A percentile compares a stretch with the other conserved stretches of the same genome.
These are phyloP conservation scores for Orthosia gothica DNA, from an alignment of 2,888 invertebrate genomes.

Conservation along the genomic window DNA sequence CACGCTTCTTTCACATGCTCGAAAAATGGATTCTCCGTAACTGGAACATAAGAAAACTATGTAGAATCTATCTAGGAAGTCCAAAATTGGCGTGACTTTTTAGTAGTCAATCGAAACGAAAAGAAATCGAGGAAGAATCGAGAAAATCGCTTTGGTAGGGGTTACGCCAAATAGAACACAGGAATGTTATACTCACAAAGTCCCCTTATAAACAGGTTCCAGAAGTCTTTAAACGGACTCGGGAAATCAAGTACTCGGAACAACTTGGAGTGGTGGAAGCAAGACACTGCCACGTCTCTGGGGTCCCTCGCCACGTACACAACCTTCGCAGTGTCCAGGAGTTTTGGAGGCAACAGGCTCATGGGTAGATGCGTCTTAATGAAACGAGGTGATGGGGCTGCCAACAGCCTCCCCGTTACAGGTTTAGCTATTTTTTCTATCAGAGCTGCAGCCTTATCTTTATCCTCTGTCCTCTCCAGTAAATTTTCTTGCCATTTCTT, in stretches of 20 bases:
- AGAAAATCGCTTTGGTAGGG: too few species aligned
- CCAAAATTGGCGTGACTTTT: too few species aligned
- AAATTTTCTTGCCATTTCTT: constrained; percentile 51
- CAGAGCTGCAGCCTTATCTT: constrained; percentile 26
- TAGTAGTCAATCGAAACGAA: not conserved
- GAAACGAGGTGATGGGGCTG: constrained; percentile 72
- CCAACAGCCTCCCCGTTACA: constrained; percentile 33
- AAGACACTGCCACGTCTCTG: constrained; percentile 95
- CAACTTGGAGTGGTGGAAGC: constrained; percentile 92
- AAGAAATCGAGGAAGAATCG: not conserved
- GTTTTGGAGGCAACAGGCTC: constrained; percentile 92
- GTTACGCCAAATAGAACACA: too few species aligned
- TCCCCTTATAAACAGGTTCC: constrained; percentile 92
- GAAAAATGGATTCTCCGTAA: constrained; percentile 92
- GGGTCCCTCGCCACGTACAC: constrained; percentile 96
- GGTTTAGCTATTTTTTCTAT: constrained; percentile 44
- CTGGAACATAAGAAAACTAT: constrained; percentile 9
- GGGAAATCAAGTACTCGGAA: constrained; percentile 90
- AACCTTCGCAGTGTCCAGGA: constrained; percentile 90
- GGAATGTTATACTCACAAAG: constrained; percentile 87
- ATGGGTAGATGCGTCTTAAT: constrained; percentile 94
- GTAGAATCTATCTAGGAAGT: not conserved
- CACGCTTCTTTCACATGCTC: constrained; percentile 94
- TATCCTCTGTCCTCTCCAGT: constrained; percentile 24
- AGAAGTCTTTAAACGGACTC: constrained; percentile 92